These are phyloP conservation scores for Drosophila miranda DNA, from an alignment of 1,140 invertebrate species.

Conservation along the genomic window DNA sequence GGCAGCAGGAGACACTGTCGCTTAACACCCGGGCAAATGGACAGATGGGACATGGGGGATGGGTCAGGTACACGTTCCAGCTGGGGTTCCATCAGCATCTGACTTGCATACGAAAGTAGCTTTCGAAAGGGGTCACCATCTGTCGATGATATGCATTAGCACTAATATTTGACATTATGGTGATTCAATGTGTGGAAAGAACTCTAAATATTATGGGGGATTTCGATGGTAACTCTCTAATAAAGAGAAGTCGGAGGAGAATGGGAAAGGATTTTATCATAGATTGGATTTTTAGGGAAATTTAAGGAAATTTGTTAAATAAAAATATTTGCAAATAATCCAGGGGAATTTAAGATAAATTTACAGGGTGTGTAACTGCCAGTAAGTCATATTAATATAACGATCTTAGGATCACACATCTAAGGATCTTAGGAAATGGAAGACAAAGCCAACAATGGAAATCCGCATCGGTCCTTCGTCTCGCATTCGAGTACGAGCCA, in stretches of 20 bases:
- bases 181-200: conserved; percentile 7
- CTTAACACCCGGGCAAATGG: conserved; percentile 40
- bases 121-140: conserved; percentile 24
- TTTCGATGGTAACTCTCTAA: neutral
- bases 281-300: no score
- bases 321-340: no score
- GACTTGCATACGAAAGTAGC: conserved; percentile 55
- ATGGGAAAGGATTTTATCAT: no score
- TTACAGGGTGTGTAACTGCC: no score
- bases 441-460: no score
- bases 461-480: no score
- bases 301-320: no score
- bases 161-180: conserved; percentile 23
- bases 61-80: conserved; percentile 34
- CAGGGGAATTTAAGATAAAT: no score
- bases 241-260: neutral
- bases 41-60: conserved; percentile 11
- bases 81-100: conserved; percentile 19
- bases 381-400: no score
- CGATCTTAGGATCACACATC: no score
- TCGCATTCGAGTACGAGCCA: no score
- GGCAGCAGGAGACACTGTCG: conserved; percentile 17
- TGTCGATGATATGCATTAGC: conserved; percentile 9
- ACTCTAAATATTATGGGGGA: neutral
- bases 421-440: no score